A percentile compares a stretch with the other conserved stretches of the same genome.
Conservation (phyloP, 2,888 invertebrate species). For the Spilarctia lutea region DNA sequence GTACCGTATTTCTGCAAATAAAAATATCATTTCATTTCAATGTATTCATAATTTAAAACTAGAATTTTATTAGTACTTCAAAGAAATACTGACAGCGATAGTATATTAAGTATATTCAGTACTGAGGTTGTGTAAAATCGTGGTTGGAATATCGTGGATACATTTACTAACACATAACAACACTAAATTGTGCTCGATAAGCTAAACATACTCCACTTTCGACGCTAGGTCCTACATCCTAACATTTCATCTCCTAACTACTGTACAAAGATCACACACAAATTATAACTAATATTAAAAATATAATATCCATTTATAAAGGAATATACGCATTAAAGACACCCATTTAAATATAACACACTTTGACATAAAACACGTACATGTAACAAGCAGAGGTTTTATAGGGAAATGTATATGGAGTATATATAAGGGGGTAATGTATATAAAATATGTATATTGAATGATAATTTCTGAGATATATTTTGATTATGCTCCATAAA, state of each 20-base stretch:
- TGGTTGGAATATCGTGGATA: conserved; percentile 13
- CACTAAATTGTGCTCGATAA: conserved; percentile 47
- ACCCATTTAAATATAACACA: conserved; percentile 59
- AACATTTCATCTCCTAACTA: conserved; percentile 72
- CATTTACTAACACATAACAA: conserved; percentile 44
- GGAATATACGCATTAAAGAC: conserved; percentile 71
- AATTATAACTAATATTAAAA: conserved; percentile 64
- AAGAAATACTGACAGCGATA: background rate
- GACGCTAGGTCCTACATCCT: conserved; percentile 32
- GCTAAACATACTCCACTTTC: conserved; percentile 29
- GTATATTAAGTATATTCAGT: background rate
- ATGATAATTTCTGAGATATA: conserved; percentile 29
- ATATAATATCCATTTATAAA: conserved; percentile 79
- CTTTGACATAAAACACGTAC: conserved; percentile 54
- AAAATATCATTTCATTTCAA: too few relatives aligned
- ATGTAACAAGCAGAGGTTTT: conserved; percentile 64
- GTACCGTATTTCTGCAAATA: too few relatives aligned
- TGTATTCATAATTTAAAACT: background rate
- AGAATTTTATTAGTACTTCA: background rate
- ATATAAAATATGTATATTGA: conserved; percentile 18
- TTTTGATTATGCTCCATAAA: conserved; percentile 10
- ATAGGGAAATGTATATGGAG: conserved; percentile 40
- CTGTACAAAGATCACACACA: conserved; percentile 64
- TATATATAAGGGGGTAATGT: conserved; percentile 9
- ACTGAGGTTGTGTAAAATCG: conserved; percentile 15